Base-by-base conservation (phyloP, 2,797 vertebrate genomes). In the Acanthiza pusilla region DNA sequence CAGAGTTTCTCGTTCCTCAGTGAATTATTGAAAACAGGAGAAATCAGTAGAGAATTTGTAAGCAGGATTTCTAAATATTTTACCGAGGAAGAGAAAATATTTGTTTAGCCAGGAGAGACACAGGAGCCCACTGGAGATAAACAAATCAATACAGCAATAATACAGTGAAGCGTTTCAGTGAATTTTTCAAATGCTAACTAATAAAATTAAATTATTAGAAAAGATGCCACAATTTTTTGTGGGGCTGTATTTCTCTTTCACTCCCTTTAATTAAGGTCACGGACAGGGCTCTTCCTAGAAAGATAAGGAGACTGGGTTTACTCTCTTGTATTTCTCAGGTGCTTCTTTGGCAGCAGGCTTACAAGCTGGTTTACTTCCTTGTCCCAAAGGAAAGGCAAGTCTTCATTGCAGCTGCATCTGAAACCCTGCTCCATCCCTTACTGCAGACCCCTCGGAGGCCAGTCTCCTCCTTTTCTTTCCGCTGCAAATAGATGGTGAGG, bases 21-120 rank as follows among this genome's bases (percentile, higher is more conserved):
- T 93, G 60, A 96, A 96, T 97, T 97, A 97, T 84, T 97, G 89
- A 96, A 97, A 97, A 78, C 66, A 54, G 88, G 71, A 93, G 77
- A 96, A 95, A 91, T 94, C 66, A 84, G 93, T 38, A 85, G 82
- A 97, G 90, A 96, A 91, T 90, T 94, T 97, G 88, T 91, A 88
- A 95, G 74, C 85, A 95, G 93, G 68, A 88, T 95, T 97, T 96
- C 93, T 92, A 93, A 96, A 87, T 96, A 92, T 97, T 97, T 96
- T 95, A 94, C 77, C 7, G 8, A 60, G 63, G 66, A 87, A 95
- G 90, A 96, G 77, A 97, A 98, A 97, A 96, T 96, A 96, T 95
- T 97, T 97, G 92, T 97, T 96, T 96, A 97, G 90, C 75, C 96
- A 80, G 67, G 91, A 80, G 70, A 97, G 93, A 96, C 87, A 91